phyloP scores from a whole-genome alignment of 2,797 vertebrate genomes.

The Sphaeramia orbicularis region DNA sequence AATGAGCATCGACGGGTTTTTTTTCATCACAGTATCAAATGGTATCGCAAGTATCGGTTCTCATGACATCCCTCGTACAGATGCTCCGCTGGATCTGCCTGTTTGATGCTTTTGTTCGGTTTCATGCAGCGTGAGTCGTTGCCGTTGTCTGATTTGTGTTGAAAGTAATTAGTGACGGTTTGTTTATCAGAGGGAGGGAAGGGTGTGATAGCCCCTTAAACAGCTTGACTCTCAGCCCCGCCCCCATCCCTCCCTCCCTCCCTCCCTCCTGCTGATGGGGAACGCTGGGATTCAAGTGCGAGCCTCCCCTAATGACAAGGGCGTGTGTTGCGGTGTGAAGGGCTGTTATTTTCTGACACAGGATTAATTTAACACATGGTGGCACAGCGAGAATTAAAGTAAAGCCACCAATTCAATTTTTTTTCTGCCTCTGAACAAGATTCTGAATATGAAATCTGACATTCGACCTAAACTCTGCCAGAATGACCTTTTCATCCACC shows the following conservation, averaged over 20 bases:
- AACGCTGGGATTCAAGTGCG: constrained; percentile 24
- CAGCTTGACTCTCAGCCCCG: constrained; percentile 12
- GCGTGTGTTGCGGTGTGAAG: constrained; percentile 69
- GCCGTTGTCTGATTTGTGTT: constrained; percentile 46
- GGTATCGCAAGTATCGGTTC: no score
- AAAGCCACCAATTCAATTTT: constrained; percentile 48
- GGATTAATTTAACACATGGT: constrained; percentile 78
- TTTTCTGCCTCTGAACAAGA: constrained; percentile 40
- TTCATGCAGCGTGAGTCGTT: constrained; percentile 15
- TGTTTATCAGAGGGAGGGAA: constrained; percentile 54
- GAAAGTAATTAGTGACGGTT: constrained; percentile 59
- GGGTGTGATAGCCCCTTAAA: constrained; percentile 36
- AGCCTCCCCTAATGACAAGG: constrained; percentile 66
- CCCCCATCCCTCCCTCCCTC: not conserved
- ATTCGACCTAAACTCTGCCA: constrained; percentile 28
- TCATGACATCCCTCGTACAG: no score
- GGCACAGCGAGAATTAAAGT: constrained; percentile 75
- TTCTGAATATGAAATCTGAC: constrained; percentile 61
- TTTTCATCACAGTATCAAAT: no score
- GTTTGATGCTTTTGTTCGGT: no score
- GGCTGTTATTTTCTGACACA: constrained; percentile 76
- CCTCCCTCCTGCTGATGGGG: constrained; percentile 14
- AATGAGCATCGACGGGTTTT: no score
- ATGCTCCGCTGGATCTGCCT: no score
- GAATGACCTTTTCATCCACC: constrained; percentile 60